These are phyloP conservation scores for Eurois occulta DNA, from an alignment of 2,888 invertebrate genomes.

Conservation along the genomic window DNA sequence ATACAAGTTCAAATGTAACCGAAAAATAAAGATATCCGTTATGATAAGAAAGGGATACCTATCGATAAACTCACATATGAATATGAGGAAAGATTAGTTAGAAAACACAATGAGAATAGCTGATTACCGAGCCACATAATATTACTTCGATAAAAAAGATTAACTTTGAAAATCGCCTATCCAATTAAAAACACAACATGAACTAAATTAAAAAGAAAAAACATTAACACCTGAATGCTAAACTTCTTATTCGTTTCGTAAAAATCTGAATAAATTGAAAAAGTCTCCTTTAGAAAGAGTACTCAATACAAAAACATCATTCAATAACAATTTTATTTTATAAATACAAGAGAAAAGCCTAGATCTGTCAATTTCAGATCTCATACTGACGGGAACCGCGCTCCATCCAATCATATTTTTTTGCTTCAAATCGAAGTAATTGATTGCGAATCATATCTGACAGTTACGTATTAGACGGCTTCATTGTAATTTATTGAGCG, in stretches of 20 bases:
- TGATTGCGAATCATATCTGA: constrained; percentile 61
- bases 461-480: constrained; percentile 52
- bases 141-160: background rate
- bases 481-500: constrained; percentile 53
- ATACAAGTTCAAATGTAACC: background rate
- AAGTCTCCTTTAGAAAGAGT: background rate
- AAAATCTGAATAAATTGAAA: constrained; percentile 7
- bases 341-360: constrained; percentile 48
- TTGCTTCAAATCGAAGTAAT: constrained; percentile 58
- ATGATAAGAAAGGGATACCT: background rate
- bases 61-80: background rate
- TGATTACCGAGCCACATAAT: background rate
- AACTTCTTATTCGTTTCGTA: background rate
- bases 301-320: constrained; percentile 21
- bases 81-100: background rate
- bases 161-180: background rate
- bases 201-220: constrained; percentile 3
- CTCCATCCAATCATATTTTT: constrained; percentile 54
- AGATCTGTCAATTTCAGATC: constrained; percentile 64
- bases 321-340: constrained; percentile 47
- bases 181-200: background rate
- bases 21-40: background rate
- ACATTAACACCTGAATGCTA: background rate
- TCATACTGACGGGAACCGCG: constrained; percentile 42
- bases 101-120: background rate